Evolutionary conservation across 2,888 invertebrate species (phyloP), one percentile per base, ranked within the genome.

Genomic region (Amiota mariae): DNA sequence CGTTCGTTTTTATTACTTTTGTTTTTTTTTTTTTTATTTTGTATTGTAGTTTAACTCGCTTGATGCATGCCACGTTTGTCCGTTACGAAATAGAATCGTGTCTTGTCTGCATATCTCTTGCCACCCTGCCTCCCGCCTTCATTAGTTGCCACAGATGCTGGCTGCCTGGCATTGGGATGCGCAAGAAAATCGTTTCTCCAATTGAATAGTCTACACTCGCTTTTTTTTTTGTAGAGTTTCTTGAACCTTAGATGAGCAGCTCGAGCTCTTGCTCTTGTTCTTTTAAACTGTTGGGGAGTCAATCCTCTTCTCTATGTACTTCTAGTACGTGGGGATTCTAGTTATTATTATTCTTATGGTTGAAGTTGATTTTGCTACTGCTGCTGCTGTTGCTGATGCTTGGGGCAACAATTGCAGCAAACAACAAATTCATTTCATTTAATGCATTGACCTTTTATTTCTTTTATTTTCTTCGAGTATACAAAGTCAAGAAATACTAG

Each of bases 401-500:
- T 82, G 82, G 82, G 83, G 71, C 71, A 51, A 64, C 75, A 66
- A 66, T 73, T 76, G 68, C 75, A 77, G 20, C 12, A n/a, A 51
- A 67, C 57, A 66, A 74, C 68, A 74, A 48, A 75, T 81, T 76
- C 81, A 83, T 84, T 81, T 76, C 81, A 83, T 84, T 83, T 83
- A 83, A 83, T 83, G 85, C 83, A 83, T 83, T 83, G 83, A 83
- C 83, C 83, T 84, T 80, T 82, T 76, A 72, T 36, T 36, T 36
- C 8, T 36, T 36, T 36, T 36, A 36, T 36, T 36, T 36, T 36
- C 36, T 36, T 36, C 6, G 36, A 36, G 36, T 36, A 6, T 36
- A 36, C 36, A 36, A 36, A 36, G 36, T 36, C 36, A 36, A 36
- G 81, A 81, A 84, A 83, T 81, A 84, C 83, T 78, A 83, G 83